Evolutionary conservation across 2,113 vertebrate species (phyloP).

Genomic region (Acinonyx jubatus): DNA sequence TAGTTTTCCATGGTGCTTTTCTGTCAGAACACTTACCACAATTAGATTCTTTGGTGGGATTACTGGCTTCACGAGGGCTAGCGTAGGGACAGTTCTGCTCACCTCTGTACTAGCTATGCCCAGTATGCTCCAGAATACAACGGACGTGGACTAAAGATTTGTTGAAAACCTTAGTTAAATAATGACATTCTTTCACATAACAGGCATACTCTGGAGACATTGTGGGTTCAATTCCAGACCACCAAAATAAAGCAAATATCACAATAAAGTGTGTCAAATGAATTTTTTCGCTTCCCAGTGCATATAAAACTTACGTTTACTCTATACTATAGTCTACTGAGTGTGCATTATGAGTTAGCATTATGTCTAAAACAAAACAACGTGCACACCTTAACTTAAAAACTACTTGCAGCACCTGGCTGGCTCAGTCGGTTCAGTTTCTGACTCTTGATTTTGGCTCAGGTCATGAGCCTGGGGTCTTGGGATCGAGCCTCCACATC

Average conservation of each 20-base stretch:
- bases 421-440: too few relatives aligned
- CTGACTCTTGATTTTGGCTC: too few relatives aligned
- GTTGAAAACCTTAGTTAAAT: background rate
- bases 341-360: background rate
- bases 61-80: background rate
- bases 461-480: too few relatives aligned
- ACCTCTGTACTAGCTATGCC: background rate
- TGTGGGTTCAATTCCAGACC: background rate
- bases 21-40: background rate
- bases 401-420: background rate
- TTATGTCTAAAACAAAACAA: background rate
- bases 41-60: background rate
- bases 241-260: background rate
- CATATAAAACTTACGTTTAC: background rate
- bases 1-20: background rate
- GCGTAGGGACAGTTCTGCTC: background rate
- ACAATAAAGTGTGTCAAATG: background rate
- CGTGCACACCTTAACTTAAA: background rate
- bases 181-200: background rate
- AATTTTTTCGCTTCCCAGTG: background rate
- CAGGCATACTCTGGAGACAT: background rate
- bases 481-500: too few relatives aligned
- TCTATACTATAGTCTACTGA: background rate
- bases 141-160: background rate
- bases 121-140: background rate